Conservation (phyloP, 2,113 vertebrate genomes). For the Maccullochella peelii region DNA sequence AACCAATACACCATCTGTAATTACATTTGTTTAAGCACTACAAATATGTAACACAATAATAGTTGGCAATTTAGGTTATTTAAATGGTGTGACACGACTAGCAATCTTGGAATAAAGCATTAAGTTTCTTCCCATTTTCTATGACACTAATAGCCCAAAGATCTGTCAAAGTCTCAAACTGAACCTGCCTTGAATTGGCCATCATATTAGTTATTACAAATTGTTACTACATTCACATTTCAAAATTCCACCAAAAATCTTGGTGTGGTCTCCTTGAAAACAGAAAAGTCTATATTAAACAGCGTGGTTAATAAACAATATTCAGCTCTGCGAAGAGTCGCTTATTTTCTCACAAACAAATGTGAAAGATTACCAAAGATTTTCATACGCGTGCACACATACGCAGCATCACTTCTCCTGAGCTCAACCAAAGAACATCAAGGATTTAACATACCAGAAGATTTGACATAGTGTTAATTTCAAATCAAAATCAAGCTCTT, state of each 20-base stretch:
- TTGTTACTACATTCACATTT: background rate
- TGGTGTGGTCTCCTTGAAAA: background rate
- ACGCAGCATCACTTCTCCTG: slow-evolving; percentile 14
- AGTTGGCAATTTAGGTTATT: no score
- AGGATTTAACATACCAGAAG: slow-evolving; percentile 3
- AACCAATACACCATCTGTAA: background rate
- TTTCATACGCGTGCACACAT: slow-evolving; percentile 14
- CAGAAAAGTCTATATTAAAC: background rate
- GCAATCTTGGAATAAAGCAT: background rate
- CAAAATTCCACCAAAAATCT: background rate
- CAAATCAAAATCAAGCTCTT: slow-evolving; percentile 27
- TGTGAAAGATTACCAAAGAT: background rate
- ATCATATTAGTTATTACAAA: background rate
- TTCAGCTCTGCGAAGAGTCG: background rate
- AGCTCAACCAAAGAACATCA: slow-evolving; percentile 18
- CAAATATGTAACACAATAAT: background rate
- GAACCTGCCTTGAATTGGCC: background rate
- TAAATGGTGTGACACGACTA: background rate
- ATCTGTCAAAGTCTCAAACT: background rate
- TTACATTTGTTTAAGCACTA: background rate
- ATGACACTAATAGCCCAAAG: background rate
- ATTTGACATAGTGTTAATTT: slow-evolving; percentile 22
- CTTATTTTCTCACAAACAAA: slow-evolving; percentile 22
- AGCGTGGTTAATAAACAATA: background rate
- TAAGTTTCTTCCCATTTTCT: background rate